Evolutionary conservation across 1,140 invertebrate genomes (phyloP), one percentile per base, ranked within the genome.

Genomic region (Trichogramma pretiosum): DNA sequence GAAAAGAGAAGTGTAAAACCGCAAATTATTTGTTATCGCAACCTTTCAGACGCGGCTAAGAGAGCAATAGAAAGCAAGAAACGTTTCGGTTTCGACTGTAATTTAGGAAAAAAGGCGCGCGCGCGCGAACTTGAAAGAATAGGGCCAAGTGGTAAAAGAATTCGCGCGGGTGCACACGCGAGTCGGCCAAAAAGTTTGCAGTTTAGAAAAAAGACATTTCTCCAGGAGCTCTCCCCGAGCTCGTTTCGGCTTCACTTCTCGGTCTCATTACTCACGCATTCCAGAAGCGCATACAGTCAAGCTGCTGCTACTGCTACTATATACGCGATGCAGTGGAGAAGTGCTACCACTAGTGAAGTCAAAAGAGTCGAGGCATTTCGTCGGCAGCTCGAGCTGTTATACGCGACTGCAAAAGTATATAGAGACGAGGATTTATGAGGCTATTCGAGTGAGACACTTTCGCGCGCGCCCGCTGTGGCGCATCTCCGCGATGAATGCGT

Each of bases 181-280:
- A 28, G 11, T 7, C 5, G 24, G 5, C 5, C 24, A 11, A 5
- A 11, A 28, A 11, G 24, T 11, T 5, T 28, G 11, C 11, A 28
- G 24, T 28, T 7, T 11, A 11, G 24, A 11, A 28, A 11, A 11
- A 11, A 28, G 11, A 28, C 5, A 11, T 11, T 28, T 28, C 11
- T n/a, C n/a, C n/a, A n/a, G n/a, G n/a, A 28, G 24, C 24, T 28
- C 11, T 28, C 11, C 24, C 24, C 24, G n/a, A 7, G 5, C 24
- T 28, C 10, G n/a, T 19, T 28, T 39, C 28, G 9, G n/a, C 23
- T 35, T 18, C 11, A 16, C n/a, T 23, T 30, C 21, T 43, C 47
- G 21, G 14, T 42, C 37, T 50, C 35, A 50, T 50, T 45, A 50
- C 48, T 50, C 48, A 50, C 42, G 23, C 42, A 46, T 50, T 45